phyloP scores from a whole-genome alignment of 2,888 invertebrate species.

The Mythimna loreyi region DNA sequence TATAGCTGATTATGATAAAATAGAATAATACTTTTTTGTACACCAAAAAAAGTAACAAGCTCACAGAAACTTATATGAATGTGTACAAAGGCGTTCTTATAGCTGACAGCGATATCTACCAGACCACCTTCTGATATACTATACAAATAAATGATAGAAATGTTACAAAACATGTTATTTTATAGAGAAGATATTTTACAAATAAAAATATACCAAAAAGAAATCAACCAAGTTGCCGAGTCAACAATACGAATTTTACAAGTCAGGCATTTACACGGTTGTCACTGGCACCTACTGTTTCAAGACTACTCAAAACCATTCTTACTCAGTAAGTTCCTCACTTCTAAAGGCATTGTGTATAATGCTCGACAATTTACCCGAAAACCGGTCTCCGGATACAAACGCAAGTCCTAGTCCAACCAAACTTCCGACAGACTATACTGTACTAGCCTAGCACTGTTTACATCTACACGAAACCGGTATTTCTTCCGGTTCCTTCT shows the following conservation, averaged over 20 bases:
- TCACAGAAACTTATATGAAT: too few species aligned
- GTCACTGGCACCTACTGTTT: background rate
- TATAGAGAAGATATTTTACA: too few species aligned
- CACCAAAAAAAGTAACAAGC: too few species aligned
- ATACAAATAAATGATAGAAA: too few species aligned
- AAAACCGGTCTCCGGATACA: slow-evolving; percentile 8
- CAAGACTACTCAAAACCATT: background rate
- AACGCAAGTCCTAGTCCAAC: background rate
- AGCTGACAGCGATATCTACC: too few species aligned
- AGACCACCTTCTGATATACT: too few species aligned
- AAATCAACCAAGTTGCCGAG: too few species aligned
- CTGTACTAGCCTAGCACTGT: background rate
- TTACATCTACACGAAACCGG: slow-evolving; percentile 13
- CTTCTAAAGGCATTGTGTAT: slow-evolving; percentile 3
- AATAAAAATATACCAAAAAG: too few species aligned
- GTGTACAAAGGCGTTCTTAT: too few species aligned
- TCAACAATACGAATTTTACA: background rate
- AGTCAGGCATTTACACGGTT: background rate
- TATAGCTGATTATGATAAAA: too few species aligned
- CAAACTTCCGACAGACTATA: slow-evolving; percentile 11
- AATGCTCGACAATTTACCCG: background rate
- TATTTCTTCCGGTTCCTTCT: slow-evolving; percentile 14
- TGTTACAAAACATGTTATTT: too few species aligned
- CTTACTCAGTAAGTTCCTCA: background rate
- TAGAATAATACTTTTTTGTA: too few species aligned